Percentiles rank a stretch among this genome's conserved stretches.
These are phyloP conservation scores for Pagrus major DNA, from an alignment of 2,113 vertebrate species.

Conservation along the genomic window DNA sequence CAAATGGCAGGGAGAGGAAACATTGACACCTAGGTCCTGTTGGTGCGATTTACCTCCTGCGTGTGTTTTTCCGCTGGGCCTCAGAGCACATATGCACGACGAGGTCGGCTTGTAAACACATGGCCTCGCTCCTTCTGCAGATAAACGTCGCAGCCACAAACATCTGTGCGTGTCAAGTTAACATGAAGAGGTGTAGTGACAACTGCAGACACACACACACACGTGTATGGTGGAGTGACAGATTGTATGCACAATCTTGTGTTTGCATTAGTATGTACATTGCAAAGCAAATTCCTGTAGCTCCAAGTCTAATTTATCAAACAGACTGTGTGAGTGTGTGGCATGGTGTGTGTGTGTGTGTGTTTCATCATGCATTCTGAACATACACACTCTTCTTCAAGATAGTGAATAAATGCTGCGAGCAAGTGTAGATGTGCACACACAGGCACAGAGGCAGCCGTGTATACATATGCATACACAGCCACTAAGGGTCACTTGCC, in stretches of 20 bases:
- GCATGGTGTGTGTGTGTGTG: conserved; percentile 1
- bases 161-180: neutral
- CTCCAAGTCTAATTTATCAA: conserved; percentile 61
- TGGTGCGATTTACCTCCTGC: conserved; percentile 49
- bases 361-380: conserved; percentile 39
- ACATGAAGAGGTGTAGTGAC: conserved; percentile 21
- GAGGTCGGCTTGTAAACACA: conserved; percentile 50
- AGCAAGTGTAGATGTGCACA: conserved; percentile 23
- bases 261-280: conserved; percentile 42
- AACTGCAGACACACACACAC: conserved; percentile 24
- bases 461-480: conserved; percentile 30
- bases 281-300: conserved; percentile 52
- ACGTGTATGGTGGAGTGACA: conserved; percentile 25
- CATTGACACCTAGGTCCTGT: conserved; percentile 60
- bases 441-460: conserved; percentile 26
- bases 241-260: conserved; percentile 33
- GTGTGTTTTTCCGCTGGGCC: conserved; percentile 9
- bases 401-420: conserved; percentile 52
- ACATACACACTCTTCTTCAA: conserved; percentile 41
- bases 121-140: conserved; percentile 34
- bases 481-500: conserved; percentile 39
- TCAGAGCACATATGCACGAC: conserved; percentile 21
- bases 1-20: conserved; percentile 48
- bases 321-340: conserved; percentile 37
- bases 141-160: conserved; percentile 13